Conservation (phyloP, 35 echinoderm and acorn worm genomes). For the Holothuria glaberrima region DNA sequence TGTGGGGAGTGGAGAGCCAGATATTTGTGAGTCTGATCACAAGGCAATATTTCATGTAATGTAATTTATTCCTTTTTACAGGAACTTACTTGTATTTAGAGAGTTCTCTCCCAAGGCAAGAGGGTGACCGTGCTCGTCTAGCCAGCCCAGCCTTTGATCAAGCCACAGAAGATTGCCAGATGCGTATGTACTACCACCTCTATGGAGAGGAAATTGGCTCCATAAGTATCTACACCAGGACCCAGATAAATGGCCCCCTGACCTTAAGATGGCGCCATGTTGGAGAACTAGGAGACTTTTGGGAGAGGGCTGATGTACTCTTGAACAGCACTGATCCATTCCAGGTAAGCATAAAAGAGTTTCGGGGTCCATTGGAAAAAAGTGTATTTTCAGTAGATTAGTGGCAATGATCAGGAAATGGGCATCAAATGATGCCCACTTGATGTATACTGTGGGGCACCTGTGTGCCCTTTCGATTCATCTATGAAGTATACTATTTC, state of each 20-base stretch:
- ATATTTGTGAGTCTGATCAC: no score
- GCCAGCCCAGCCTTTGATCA: slow-evolving; percentile 37
- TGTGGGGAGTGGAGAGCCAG: no score
- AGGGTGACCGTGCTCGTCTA: slow-evolving; percentile 53
- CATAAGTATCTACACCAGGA: slow-evolving; percentile 60
- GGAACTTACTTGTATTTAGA: slow-evolving; percentile 67
- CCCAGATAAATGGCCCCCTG: slow-evolving; percentile 53
- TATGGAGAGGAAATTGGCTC: slow-evolving; percentile 54
- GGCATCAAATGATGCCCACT: no score
- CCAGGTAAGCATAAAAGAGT: slow-evolving; percentile 14
- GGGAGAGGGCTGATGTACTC: slow-evolving; percentile 23
- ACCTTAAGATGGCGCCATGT: neutral
- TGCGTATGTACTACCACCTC: slow-evolving; percentile 66
- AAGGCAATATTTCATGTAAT: neutral
- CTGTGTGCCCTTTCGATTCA: no score
- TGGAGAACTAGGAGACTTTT: slow-evolving; percentile 38
- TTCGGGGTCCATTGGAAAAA: neutral
- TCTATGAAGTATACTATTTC: no score
- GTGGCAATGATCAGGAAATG: no score
- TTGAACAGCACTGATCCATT: slow-evolving; percentile 32
- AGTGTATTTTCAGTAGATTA: no score
- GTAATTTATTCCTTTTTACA: neutral
- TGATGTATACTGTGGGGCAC: no score
- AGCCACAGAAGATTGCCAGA: slow-evolving; percentile 53
- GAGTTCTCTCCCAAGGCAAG: slow-evolving; percentile 28